Evolutionary conservation across 2,888 invertebrate species (phyloP).

Genomic region (Noctua fimbriata): DNA sequence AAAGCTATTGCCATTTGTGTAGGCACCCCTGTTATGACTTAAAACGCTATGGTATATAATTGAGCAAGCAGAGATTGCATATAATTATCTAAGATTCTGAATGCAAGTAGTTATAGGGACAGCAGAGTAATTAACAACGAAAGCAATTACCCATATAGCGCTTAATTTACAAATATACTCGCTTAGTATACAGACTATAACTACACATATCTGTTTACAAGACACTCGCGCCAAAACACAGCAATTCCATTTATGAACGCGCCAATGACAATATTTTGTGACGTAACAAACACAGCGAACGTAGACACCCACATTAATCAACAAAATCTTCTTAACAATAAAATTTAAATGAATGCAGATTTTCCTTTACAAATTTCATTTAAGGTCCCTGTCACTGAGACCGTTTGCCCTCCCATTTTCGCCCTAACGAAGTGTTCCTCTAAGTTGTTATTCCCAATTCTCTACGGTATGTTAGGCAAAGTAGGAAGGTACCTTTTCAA

Average conservation of each 20-base stretch:
- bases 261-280: constrained; percentile 60
- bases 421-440: constrained; percentile 72
- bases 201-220: constrained; percentile 49
- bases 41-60: neutral
- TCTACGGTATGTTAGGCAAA: constrained; percentile 72
- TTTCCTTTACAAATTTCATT: constrained; percentile 72
- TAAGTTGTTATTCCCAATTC: constrained; percentile 75
- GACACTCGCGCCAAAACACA: constrained; percentile 55
- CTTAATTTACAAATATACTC: constrained; percentile 51
- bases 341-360: constrained; percentile 66
- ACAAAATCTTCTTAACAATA: constrained; percentile 52
- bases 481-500: constrained; percentile 65
- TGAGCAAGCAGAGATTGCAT: neutral
- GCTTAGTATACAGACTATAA: constrained; percentile 8
- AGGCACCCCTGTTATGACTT: neutral
- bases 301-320: constrained; percentile 53
- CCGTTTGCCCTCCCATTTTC: constrained; percentile 71
- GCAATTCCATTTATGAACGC: constrained; percentile 65
- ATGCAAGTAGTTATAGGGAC: neutral
- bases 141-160: constrained; percentile 31
- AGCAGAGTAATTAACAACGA: constrained; percentile 48
- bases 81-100: neutral
- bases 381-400: constrained; percentile 68
- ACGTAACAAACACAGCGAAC: constrained; percentile 45
- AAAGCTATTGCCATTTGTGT: neutral